Base-by-base conservation (phyloP, 2,888 invertebrate species). In the Orthosia incerta region DNA sequence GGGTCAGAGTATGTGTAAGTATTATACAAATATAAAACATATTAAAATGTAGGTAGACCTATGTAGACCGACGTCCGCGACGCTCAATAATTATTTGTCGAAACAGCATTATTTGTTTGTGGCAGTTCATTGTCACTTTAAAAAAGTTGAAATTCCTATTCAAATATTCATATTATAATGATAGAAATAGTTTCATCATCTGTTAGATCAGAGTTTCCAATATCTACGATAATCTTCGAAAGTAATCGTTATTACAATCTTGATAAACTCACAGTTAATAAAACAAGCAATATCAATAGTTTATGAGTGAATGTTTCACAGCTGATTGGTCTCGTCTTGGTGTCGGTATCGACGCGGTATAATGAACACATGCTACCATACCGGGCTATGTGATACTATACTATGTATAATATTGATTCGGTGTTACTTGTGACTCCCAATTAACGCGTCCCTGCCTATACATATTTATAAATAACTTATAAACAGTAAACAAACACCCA, bases 341-440 rank as follows among this genome's bases (percentile, higher is more conserved):
- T 78, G 15, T 53, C 61, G 61, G 76, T 51, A 31, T 20, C 50
- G 77, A n/a, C 53, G 46, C 31, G 16, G 26, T 50, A 3, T n/a
- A 61, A 53, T 80, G 56, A 80, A 50, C 39, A 65, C 48, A 48
- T 9, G 55, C 76, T 75, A 57, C 80, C 55, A 61, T 56, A 13
- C 16, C 65, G 4, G 18, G 31, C 15, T 26, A 20, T 11, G 51
- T 9, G 20, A 65, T 16, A n/a, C n/a, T 55, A 61, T 50, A 59
- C 46, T 12, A 20, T 18, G 18, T 39, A 13, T 16, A 18, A 16
- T 53, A 72, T 60, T 55, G 72, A 72, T 53, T 46, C 45, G 74
- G 26, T 79, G 72, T 59, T 23, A 53, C 26, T 75, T 57, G 39
- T 50, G 67, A 80, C 81, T 80, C 81, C 67, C 67, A 76, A 63